A percentile compares a stretch with the other conserved stretches of the same genome.
phyloP scores from a whole-genome alignment of 2,888 invertebrate genomes.

The Clitarchus hookeri region DNA sequence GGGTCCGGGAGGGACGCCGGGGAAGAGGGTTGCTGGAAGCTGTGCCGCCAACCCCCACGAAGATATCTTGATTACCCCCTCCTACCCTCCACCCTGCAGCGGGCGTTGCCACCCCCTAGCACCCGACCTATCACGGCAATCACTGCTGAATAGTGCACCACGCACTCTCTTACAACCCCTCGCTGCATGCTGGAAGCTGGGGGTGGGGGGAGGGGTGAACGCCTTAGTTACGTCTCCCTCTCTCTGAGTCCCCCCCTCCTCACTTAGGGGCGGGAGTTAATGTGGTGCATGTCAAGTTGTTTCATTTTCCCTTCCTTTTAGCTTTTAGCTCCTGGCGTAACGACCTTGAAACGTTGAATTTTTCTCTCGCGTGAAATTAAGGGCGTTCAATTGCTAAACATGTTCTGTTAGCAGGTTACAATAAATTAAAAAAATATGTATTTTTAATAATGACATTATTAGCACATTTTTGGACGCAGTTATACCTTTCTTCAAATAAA shows the following conservation, averaged over 20 bases:
- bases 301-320: not conserved
- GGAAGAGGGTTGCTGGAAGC: not conserved
- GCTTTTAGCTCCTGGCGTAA: not conserved
- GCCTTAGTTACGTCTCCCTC: not conserved
- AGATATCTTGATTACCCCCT: conserved; percentile 21
- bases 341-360: not conserved
- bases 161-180: conserved; percentile 2
- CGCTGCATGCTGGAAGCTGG: not conserved
- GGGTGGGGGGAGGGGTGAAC: not conserved
- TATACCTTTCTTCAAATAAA: too few species aligned
- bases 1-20: not conserved
- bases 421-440: too few species aligned
- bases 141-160: conserved; percentile 3
- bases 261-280: not conserved
- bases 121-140: not conserved
- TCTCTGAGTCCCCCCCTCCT: not conserved
- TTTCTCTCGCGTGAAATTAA: too few species aligned
- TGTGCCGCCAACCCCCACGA: not conserved
- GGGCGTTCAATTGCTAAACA: too few species aligned
- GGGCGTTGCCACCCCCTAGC: not conserved
- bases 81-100: not conserved
- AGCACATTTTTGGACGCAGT: too few species aligned
- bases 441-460: too few species aligned
- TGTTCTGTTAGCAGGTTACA: too few species aligned
- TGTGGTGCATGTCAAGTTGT: not conserved